These are phyloP conservation scores for Bibio marci DNA, from an alignment of 2,888 invertebrate species.

Conservation along the genomic window DNA sequence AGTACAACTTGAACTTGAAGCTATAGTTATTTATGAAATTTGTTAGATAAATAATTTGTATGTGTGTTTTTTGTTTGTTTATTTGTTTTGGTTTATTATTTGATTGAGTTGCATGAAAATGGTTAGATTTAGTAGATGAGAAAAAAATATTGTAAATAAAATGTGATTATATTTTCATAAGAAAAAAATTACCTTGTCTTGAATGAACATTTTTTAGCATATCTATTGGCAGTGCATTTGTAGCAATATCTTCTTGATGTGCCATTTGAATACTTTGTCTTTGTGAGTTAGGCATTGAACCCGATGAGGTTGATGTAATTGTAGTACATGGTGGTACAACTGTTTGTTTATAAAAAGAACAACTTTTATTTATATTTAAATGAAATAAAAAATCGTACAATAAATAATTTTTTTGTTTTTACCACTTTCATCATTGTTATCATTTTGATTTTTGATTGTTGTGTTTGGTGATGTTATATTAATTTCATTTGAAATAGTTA, in stretches of 20 bases:
- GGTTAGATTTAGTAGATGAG: too few relatives aligned
- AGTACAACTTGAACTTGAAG: constrained; percentile 54
- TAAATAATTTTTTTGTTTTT: too few relatives aligned
- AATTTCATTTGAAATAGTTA: constrained; percentile 28
- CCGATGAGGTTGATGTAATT: constrained; percentile 17
- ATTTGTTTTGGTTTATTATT: too few relatives aligned
- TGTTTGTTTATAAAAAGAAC: too few relatives aligned
- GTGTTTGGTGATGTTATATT: constrained; percentile 15
- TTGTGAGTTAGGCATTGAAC: constrained; percentile 12
- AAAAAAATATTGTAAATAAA: too few relatives aligned
- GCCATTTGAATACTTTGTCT: constrained; percentile 2
- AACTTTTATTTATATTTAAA: too few relatives aligned
- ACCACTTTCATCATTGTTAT: too few relatives aligned
- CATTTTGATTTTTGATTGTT: not conserved
- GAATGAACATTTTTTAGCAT: constrained; percentile 6
- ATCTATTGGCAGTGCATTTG: constrained; percentile 6
- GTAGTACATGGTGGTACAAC: constrained; percentile 33
- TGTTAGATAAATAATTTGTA: constrained; percentile 41
- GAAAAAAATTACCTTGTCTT: constrained; percentile 3
- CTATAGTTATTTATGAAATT: constrained; percentile 28
- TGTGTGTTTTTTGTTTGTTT: constrained; percentile 43
- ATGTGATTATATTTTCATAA: too few relatives aligned
- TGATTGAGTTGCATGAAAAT: too few relatives aligned
- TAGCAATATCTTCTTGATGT: constrained; percentile 4
- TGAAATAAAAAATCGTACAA: too few relatives aligned